These are phyloP conservation scores for Ectropis crepuscularia DNA, from an alignment of 2,888 invertebrate species.

Conservation along the genomic window DNA sequence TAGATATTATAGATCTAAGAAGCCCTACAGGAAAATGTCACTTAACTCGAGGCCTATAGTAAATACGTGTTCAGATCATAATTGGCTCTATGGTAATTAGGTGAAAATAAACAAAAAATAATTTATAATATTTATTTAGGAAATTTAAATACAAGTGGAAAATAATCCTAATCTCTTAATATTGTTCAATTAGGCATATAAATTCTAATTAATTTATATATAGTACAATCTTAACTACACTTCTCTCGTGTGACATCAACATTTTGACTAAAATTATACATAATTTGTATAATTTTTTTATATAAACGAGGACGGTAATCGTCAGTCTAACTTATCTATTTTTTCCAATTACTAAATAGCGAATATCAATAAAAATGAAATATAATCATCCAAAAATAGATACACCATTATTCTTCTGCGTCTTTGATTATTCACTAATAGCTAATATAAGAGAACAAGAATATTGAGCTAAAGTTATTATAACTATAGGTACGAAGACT, in stretches of 20 bases:
- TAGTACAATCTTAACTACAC: conserved; percentile 45
- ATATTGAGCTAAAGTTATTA: conserved; percentile 46
- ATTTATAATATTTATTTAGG: conserved; percentile 71
- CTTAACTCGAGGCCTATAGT: too few species aligned
- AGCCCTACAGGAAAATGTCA: too few species aligned
- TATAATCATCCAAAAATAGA: conserved; percentile 49
- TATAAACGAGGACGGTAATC: conserved; percentile 57
- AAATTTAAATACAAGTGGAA: conserved; percentile 78
- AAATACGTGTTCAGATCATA: too few species aligned
- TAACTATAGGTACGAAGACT: conserved; percentile 32
- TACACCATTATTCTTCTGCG: conserved; percentile 51
- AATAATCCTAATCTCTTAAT: conserved; percentile 61
- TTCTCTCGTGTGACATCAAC: conserved; percentile 47
- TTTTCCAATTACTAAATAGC: conserved; percentile 42
- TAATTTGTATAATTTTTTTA: conserved; percentile 43
- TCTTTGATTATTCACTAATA: conserved; percentile 40
- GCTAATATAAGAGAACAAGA: conserved; percentile 43
- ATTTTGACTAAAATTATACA: conserved; percentile 58
- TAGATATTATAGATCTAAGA: too few species aligned
- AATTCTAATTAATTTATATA: conserved; percentile 66
- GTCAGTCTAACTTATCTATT: conserved; percentile 53
- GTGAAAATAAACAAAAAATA: conserved; percentile 17
- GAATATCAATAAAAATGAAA: conserved; percentile 47
- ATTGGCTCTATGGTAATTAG: not conserved
- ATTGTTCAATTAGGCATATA: conserved; percentile 46